Conservation (phyloP, 2,888 invertebrate species). For the Chrysomela aeneicollis region DNA sequence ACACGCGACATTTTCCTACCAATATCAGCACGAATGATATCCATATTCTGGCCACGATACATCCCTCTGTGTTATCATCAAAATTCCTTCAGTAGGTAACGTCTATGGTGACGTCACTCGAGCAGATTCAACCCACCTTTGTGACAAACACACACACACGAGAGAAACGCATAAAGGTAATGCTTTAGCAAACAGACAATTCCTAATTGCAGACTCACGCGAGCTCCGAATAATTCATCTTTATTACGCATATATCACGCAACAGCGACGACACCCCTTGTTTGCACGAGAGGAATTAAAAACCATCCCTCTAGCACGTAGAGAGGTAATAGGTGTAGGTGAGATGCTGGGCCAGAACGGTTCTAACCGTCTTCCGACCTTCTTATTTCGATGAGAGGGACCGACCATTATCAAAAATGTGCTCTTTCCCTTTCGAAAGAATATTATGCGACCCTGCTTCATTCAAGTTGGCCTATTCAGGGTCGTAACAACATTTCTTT, state of each 20-base stretch:
- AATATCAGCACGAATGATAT: background rate
- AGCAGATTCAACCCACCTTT: background rate
- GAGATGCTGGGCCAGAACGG: no score
- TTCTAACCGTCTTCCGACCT: no score
- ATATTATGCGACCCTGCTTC: no score
- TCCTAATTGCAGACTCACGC: background rate
- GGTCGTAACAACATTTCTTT: no score
- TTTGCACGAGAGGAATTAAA: background rate
- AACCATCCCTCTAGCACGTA: background rate
- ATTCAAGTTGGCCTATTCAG: no score
- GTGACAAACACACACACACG: background rate
- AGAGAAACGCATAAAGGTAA: slow-evolving; percentile 8
- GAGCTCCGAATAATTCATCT: background rate
- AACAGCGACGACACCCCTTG: background rate
- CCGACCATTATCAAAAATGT: no score
- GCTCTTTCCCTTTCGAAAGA: no score
- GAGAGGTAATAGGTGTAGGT: background rate
- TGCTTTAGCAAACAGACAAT: slow-evolving; percentile 12
- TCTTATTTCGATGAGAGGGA: no score
- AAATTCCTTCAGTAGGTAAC: background rate
- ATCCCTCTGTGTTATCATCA: background rate
- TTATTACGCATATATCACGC: slow-evolving; percentile 2
- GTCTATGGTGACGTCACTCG: background rate
- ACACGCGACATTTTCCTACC: background rate
- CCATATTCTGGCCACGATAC: background rate